Evolutionary conservation across 2,797 vertebrate species (phyloP), one percentile per base, ranked within the genome.

Genomic region (Epinephelus awoara): DNA sequence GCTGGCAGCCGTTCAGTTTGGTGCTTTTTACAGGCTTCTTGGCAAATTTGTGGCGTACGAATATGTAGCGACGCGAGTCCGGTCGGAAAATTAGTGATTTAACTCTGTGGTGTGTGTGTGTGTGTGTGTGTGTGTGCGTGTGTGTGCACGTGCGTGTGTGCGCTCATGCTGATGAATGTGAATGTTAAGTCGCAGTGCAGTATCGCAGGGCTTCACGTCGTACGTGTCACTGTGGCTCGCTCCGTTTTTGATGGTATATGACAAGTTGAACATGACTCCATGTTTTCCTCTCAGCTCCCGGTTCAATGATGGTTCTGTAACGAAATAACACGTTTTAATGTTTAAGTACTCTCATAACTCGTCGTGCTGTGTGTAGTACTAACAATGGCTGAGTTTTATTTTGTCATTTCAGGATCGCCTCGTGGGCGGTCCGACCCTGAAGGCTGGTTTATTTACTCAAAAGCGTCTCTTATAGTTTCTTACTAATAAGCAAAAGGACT

Each of bases 131-230:
- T 29, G 27, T 29, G 27, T 29, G 27, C 5, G 27, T 29, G 27
- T 29, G 27, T 27, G 59, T 38, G 47, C 42, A 52, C 25, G 59
- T 38, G 47, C 42, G 61, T 25, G 73, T 68, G 56, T 27, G 72
- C 25, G 67, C 63, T 85, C 69, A n/a, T 57, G 87, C 85, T 79
- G 82, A 82, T 82, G 89, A 87, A 86, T 84, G 87, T 89, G 82
- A 85, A 77, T 67, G 65, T 85, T 56, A 38, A 77, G 88, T 87
- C 40, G 65, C 82, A 52, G 82, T 79, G 79, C 84, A 78, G 81
- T 90, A 54, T 75, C 38, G 83, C 85, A 77, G 84, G 80, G 84
- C 88, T 90, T 86, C 29, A 29, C 51, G 75, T 89, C 34, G 70
- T 75, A 66, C 40, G 27, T 58, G 75, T 86, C 69, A 21, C 82